A percentile compares a stretch with the other conserved stretches of the same genome.
These are phyloP conservation scores for Hemibagrus guttatus DNA, from an alignment of 2,797 vertebrate species.

Conservation along the genomic window DNA sequence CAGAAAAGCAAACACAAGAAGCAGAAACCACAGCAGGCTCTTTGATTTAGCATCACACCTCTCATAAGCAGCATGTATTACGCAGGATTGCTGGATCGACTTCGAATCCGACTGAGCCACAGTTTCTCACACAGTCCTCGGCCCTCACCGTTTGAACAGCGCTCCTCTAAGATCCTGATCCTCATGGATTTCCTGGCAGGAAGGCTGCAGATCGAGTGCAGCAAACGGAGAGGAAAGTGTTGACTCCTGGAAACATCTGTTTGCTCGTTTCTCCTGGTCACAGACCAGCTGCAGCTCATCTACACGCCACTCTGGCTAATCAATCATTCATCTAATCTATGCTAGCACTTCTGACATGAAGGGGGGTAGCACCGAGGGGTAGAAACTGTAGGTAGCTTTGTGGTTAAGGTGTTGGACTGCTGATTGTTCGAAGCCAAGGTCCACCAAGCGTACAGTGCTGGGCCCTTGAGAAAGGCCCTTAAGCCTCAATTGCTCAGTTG, in stretches of 20 bases:
- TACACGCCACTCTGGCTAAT: slow-evolving; percentile 62
- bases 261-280: slow-evolving; percentile 51
- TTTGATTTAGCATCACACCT: neutral
- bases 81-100: neutral
- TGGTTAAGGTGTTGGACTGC: too few species aligned
- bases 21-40: neutral
- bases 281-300: slow-evolving; percentile 68
- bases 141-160: neutral
- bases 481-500: too few species aligned
- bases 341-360: slow-evolving; percentile 14
- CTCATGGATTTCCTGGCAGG: neutral
- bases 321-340: slow-evolving; percentile 63
- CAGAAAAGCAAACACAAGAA: neutral
- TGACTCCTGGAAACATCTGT: slow-evolving; percentile 68
- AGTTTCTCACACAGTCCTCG: neutral
- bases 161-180: neutral
- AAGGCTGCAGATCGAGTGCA: slow-evolving; percentile 11
- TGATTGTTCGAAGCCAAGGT: too few species aligned
- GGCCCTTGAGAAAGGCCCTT: too few species aligned
- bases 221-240: slow-evolving; percentile 36
- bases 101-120: neutral
- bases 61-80: neutral
- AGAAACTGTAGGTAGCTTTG: neutral
- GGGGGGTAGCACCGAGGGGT: neutral
- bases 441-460: too few species aligned